Conservation (phyloP, 2,797 vertebrate species). For the Cryptoblepharus egeriae region DNA sequence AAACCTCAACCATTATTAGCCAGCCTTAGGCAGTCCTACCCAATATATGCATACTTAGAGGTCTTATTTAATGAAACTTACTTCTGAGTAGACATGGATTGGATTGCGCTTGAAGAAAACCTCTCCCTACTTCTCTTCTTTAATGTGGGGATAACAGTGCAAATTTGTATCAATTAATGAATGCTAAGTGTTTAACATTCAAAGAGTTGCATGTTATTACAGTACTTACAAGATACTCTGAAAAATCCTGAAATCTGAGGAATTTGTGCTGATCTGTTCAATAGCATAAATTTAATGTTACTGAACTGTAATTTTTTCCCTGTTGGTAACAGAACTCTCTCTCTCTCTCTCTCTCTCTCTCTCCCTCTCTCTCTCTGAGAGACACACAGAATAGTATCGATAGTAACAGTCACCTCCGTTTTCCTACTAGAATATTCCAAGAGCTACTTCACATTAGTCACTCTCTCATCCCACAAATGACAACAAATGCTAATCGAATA, state of each 20-base stretch:
- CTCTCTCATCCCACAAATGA: neutral
- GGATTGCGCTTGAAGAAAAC: too few relatives aligned
- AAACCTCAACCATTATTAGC: too few relatives aligned
- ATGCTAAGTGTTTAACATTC: neutral
- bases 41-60: too few relatives aligned
- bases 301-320: neutral
- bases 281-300: neutral
- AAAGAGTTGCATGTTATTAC: neutral
- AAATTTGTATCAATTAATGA: neutral
- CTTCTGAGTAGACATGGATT: too few relatives aligned
- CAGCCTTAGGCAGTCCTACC: too few relatives aligned
- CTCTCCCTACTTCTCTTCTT: neutral
- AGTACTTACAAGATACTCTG: neutral
- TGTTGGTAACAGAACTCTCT: neutral
- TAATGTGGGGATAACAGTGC: neutral
- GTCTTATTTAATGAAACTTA: too few relatives aligned
- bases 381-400: neutral
- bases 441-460: constrained; percentile 19
- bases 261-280: neutral
- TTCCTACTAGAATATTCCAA: constrained; percentile 5
- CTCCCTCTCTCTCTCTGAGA: neutral
- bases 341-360: neutral
- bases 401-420: neutral
- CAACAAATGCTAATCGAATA: constrained; percentile 28
- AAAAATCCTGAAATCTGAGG: neutral